Base-by-base conservation (phyloP, 1,140 invertebrate species). In the Daktulosphaira vitifoliae region DNA sequence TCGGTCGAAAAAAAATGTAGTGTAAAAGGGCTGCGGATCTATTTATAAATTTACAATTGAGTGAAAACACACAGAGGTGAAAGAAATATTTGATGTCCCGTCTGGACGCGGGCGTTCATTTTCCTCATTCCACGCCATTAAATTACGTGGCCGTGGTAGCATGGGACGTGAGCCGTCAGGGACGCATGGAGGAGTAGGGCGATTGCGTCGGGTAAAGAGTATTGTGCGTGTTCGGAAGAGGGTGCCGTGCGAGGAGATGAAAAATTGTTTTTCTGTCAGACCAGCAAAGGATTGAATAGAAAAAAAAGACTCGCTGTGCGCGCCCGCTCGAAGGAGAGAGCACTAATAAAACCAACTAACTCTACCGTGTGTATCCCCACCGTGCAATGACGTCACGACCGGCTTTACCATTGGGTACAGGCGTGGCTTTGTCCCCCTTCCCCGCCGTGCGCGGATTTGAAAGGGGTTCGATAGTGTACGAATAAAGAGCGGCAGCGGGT, bases 401-500 rank as follows among this genome's bases (percentile, higher is more conserved):
- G 53, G 53, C 53, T 18, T 44, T 59, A 59, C 53, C 38, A 59
- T 59, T 59, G 53, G 53, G 38, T 38, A 59, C 53, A 59, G 53
- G 53, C 53, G 53, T 59, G 53, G 53, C 53, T 37, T 59, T 22
- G 15, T n/a, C 53, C 37, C 15, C 20, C 33, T 16, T 33, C 37
- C 15, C 53, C n/a, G 23, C 38, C 23, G 53, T 16, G 37, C 22
- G 22, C 1, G 18, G 53, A n/a, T n/a, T n/a, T 11, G 13, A 56
- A 56, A 56, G 39, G 53, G 53, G 53, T 59, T 59, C 53, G 53
- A 59, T 59, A 59, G 39, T 59, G 38, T 59, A 44, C 23, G n/a
- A 44, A 6, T 18, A 2, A 11, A 3, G 37, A 20, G 22, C 37
- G 53, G 20, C 9, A n/a, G 52, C 52, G 22, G 20, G 37, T 29